Base-by-base conservation (phyloP, 2,888 invertebrate genomes). In the Drosophila kanekoi region DNA sequence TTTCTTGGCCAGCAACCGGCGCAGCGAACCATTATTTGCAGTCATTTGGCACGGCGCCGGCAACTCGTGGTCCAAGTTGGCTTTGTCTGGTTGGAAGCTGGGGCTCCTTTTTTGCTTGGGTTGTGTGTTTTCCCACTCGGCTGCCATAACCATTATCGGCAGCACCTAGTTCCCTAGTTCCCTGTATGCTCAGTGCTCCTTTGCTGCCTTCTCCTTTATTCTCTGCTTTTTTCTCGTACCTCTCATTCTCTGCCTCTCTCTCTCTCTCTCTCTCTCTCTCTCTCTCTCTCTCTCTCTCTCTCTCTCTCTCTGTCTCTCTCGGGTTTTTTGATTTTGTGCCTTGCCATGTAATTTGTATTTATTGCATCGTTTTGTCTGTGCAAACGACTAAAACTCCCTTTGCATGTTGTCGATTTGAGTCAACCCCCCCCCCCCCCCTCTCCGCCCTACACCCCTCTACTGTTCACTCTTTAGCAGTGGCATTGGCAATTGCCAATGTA, bases 321-420 rank as follows among this genome's bases (percentile, higher is more conserved):
- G 38, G 37, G 49, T 59, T 62, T 63, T 74, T 62, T 82, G 77
- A 83, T 87, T 84, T 69, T 87, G 71, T 75, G 81, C 84, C 81
- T 65, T 75, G 86, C 83, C 72, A 82, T 83, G 88, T 85, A 85
- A 89, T 90, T 90, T 91, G 86, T 90, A 91, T 90, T 89, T 89
- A 90, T 89, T 89, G 84, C 87, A 85, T 88, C 90, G 88, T 90
- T 90, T 89, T 87, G 84, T 89, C 88, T 87, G 89, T 83, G 81
- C 84, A 88, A 90, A 85, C 84, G 85, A 79, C 80, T 73, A 82
- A 86, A 86, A 89, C 84, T 86, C 89, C 87, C 81, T 87, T 88
- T 89, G 85, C 88, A 85, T 89, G 90, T 88, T 85, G 83, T 86
- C 86, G 86, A 82, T 82, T 82, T 63, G 72, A 28, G 28, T 28